Percentiles rank a stretch among this genome's conserved stretches.
Evolutionary conservation across 1,140 invertebrate species (phyloP).

Genomic region (Mycetomoellerius zeteki): DNA sequence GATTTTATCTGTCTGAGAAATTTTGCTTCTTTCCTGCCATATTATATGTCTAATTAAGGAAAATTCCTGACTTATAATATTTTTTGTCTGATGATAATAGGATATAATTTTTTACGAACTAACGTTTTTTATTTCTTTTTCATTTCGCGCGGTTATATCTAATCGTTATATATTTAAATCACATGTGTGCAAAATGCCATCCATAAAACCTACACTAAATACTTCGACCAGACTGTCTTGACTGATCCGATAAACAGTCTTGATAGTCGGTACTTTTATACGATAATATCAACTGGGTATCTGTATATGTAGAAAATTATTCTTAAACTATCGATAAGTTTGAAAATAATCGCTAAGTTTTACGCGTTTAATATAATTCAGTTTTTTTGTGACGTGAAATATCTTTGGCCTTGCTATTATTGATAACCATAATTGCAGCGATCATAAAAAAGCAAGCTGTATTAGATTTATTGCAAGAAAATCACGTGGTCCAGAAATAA

Average conservation of each 20-base stretch:
- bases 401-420: conserved; percentile 29
- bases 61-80: neutral
- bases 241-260: neutral
- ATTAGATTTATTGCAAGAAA: conserved; percentile 45
- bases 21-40: neutral
- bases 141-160: conserved; percentile 14
- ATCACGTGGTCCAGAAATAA: neutral
- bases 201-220: conserved; percentile 34
- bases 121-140: neutral
- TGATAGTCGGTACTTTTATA: neutral
- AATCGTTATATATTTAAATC: conserved; percentile 38
- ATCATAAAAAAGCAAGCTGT: conserved; percentile 32
- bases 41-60: neutral
- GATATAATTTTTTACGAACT: too few relatives aligned
- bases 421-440: conserved; percentile 47
- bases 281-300: neutral
- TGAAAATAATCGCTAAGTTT: neutral
- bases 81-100: neutral
- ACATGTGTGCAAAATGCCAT: neutral
- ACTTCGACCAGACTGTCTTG: neutral
- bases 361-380: conserved; percentile 27
- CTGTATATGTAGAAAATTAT: neutral
- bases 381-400: neutral
- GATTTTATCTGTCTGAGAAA: neutral
- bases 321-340: neutral